Conservation (phyloP, 2,797 vertebrate species). For the Sebastiscus albofasciatus region DNA sequence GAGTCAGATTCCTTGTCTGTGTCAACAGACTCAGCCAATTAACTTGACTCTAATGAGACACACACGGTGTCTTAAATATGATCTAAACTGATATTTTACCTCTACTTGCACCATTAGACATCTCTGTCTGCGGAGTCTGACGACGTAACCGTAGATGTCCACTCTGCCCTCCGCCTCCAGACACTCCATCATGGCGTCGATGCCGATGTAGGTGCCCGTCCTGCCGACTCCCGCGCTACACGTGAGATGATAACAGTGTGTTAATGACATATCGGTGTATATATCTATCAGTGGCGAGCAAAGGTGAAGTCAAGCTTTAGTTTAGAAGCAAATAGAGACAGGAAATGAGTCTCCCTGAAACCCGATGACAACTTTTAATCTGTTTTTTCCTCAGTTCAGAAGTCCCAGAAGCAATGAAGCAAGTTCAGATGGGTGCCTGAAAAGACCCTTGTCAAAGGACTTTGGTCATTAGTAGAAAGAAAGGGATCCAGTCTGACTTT, state of each 20-base stretch:
- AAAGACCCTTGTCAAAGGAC: background rate
- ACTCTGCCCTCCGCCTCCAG: constrained; percentile 90
- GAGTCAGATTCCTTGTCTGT: background rate
- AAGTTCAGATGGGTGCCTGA: background rate
- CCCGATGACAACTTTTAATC: background rate
- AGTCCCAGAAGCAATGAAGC: background rate
- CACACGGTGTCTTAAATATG: background rate
- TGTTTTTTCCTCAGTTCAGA: background rate
- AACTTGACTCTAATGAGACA: background rate
- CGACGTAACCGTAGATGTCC: constrained; percentile 94
- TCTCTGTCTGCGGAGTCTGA: constrained; percentile 90
- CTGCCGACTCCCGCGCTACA: constrained; percentile 95
- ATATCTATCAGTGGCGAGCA: background rate
- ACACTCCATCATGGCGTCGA: constrained; percentile 96
- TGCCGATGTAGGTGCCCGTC: constrained; percentile 94
- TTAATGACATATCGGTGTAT: background rate
- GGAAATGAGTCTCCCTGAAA: background rate
- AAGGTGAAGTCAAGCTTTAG: background rate
- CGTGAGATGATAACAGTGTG: background rate
- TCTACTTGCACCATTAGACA: constrained; percentile 99
- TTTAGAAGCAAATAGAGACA: background rate
- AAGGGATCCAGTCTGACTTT: background rate
- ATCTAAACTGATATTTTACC: constrained; percentile 74
- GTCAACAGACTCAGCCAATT: background rate
- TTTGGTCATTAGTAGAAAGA: background rate